Evolutionary conservation across 2,888 invertebrate genomes (phyloP).

Genomic region (Nomada goodeniana): DNA sequence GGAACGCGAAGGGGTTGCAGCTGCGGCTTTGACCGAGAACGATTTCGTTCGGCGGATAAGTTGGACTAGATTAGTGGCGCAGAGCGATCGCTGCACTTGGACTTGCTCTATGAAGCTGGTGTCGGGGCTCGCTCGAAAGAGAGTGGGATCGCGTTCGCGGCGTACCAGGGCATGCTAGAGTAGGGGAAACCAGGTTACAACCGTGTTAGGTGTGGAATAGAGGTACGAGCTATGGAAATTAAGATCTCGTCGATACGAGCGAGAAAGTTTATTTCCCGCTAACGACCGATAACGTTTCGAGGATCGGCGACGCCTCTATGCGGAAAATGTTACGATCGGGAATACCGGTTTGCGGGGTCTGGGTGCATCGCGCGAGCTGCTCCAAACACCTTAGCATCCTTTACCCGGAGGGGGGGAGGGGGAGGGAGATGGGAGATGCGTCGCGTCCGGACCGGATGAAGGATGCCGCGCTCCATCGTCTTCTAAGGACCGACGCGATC

Average conservation of each 20-base stretch:
- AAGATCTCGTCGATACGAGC: slow-evolving; percentile 29
- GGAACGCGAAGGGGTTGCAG: not conserved
- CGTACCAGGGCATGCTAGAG: not conserved
- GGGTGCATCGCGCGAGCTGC: not conserved
- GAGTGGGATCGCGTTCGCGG: slow-evolving; percentile 21
- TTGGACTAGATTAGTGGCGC: slow-evolving; percentile 23
- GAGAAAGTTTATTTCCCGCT: slow-evolving; percentile 19
- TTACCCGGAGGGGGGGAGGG: no score
- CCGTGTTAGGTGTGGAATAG: slow-evolving; percentile 15
- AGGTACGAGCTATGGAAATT: slow-evolving; percentile 34
- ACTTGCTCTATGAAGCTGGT: slow-evolving; percentile 42
- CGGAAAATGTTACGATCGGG: not conserved
- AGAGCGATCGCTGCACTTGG: slow-evolving; percentile 56
- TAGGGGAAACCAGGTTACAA: slow-evolving; percentile 49
- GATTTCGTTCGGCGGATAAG: slow-evolving; percentile 32
- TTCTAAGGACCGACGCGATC: no score
- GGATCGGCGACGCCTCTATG: slow-evolving; percentile 25
- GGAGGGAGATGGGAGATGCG: no score
- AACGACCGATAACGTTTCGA: slow-evolving; percentile 7
- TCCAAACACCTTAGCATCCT: not conserved
- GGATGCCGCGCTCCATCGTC: no score
- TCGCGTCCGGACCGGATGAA: no score
- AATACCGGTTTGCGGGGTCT: not conserved
- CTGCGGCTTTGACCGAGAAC: slow-evolving; percentile 43
- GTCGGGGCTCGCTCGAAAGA: slow-evolving; percentile 4